Evolutionary conservation across 2,888 invertebrate genomes (phyloP).

Genomic region (Cyclophora punctaria): DNA sequence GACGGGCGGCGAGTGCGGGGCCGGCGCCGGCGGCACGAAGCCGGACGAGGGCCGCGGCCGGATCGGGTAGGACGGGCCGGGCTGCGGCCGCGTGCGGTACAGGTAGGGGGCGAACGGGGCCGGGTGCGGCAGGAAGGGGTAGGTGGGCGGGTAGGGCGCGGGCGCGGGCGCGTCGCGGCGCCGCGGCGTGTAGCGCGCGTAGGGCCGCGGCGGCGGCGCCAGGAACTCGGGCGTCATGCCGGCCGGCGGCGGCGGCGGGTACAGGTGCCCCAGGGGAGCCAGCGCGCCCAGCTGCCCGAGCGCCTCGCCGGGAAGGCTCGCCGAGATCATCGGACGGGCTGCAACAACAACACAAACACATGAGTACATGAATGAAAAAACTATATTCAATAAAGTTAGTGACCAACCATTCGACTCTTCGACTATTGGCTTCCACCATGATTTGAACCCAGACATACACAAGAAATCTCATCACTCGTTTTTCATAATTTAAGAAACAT

Average conservation of each 20-base stretch:
- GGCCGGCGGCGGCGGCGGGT: constrained; percentile 66
- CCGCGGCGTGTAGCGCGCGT: constrained; percentile 68
- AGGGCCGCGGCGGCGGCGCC: constrained; percentile 78
- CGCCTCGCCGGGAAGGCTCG: constrained; percentile 80
- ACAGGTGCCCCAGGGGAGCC: constrained; percentile 75
- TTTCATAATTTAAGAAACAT: too few relatives aligned
- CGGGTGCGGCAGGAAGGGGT: constrained; percentile 64
- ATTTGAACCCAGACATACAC: too few relatives aligned
- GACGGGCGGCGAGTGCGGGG: constrained; percentile 57
- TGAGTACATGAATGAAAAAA: too few relatives aligned
- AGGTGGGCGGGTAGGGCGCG: constrained; percentile 51
- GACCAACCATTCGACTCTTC: too few relatives aligned
- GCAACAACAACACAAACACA: constrained; percentile 17
- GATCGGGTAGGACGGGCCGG: constrained; percentile 48
- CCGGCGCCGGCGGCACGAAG: constrained; percentile 61
- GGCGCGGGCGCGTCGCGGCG: constrained; percentile 54
- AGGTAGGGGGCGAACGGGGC: constrained; percentile 58
- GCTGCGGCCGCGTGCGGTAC: constrained; percentile 59
- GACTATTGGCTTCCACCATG: too few relatives aligned
- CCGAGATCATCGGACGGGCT: constrained; percentile 80
- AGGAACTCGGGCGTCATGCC: constrained; percentile 77
- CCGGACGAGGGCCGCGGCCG: constrained; percentile 59
- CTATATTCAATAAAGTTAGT: too few relatives aligned
- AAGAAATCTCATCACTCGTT: too few relatives aligned
- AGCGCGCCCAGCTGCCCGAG: constrained; percentile 72